phyloP scores from a whole-genome alignment of 1,140 invertebrate species.

The Ceratoteleas bidentatus region DNA sequence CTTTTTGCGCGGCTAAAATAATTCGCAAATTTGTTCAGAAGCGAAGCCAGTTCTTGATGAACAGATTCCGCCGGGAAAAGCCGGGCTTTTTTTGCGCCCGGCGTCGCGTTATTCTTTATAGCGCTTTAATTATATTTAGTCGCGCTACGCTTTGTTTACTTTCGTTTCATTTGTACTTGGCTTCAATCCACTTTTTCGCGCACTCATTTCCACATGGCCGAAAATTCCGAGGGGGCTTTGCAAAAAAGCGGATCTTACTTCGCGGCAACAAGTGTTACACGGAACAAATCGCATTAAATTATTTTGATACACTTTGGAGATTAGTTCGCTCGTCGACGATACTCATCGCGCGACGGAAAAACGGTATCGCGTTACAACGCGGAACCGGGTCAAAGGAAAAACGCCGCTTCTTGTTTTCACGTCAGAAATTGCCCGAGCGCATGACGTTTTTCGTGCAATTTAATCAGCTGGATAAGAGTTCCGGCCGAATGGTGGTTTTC shows the following conservation, averaged over 20 bases:
- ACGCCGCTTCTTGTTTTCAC: too few species aligned
- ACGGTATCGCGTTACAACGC: neutral
- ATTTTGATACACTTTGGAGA: constrained; percentile 29
- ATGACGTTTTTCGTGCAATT: too few species aligned
- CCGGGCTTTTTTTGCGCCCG: neutral
- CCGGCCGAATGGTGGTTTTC: too few species aligned
- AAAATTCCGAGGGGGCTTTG: constrained; percentile 7
- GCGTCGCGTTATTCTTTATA: constrained; percentile 18
- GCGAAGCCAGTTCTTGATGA: constrained; percentile 24
- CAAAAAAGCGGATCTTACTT: constrained; percentile 32
- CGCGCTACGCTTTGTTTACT: constrained; percentile 17
- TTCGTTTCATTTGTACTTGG: constrained; percentile 29
- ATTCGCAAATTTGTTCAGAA: constrained; percentile 18
- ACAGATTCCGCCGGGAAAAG: constrained; percentile 23
- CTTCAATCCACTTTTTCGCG: constrained; percentile 43
- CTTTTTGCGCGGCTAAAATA: constrained; percentile 12
- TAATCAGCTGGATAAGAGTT: too few species aligned
- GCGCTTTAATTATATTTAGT: constrained; percentile 36
- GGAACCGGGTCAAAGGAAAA: neutral
- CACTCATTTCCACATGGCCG: constrained; percentile 31
- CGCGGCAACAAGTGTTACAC: constrained; percentile 51
- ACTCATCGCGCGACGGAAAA: neutral
- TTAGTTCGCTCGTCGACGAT: constrained; percentile 16
- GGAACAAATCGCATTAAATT: constrained; percentile 45
- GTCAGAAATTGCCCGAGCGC: too few species aligned